A percentile compares a stretch with the other conserved stretches of the same genome.
phyloP scores from a whole-genome alignment of 2,888 invertebrate genomes.

The Oligia latruncula region DNA sequence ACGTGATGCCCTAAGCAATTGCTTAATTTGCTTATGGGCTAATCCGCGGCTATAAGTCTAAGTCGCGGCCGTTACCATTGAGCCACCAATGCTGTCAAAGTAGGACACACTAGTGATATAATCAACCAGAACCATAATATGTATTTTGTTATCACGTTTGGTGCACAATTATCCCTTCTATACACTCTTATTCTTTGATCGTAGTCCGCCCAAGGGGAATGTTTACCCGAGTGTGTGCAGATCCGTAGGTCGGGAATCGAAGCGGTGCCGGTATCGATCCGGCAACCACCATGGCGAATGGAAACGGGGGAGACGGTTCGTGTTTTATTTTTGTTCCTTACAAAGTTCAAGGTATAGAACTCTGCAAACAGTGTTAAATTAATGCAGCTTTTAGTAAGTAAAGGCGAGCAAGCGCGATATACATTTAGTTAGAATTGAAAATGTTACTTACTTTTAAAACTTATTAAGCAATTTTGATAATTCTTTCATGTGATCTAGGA shows the following conservation, averaged over 20 bases:
- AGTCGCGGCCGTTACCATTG: no score
- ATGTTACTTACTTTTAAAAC: neutral
- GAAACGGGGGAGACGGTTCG: conserved; percentile 31
- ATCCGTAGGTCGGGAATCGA: conserved; percentile 67
- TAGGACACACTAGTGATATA: neutral
- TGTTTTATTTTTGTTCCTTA: conserved; percentile 44
- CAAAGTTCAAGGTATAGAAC: conserved; percentile 4
- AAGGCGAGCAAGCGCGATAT: neutral
- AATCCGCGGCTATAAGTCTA: no score
- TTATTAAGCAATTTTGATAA: no score
- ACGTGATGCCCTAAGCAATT: no score
- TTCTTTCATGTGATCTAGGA: no score
- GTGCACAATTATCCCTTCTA: neutral
- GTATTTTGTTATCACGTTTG: neutral
- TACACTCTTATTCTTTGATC: conserved; percentile 28
- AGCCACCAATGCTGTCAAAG: neutral
- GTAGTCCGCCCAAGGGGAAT: conserved; percentile 28
- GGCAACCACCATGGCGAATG: conserved; percentile 40
- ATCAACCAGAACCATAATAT: neutral
- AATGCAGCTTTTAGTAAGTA: conserved; percentile 2
- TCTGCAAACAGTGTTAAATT: conserved; percentile 18
- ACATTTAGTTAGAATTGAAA: neutral
- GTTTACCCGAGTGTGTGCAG: conserved; percentile 54
- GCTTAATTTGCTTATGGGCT: no score
- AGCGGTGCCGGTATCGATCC: conserved; percentile 66